Evolutionary conservation across 1,140 invertebrate species (phyloP).

Genomic region (Polypedilum pembai): DNA sequence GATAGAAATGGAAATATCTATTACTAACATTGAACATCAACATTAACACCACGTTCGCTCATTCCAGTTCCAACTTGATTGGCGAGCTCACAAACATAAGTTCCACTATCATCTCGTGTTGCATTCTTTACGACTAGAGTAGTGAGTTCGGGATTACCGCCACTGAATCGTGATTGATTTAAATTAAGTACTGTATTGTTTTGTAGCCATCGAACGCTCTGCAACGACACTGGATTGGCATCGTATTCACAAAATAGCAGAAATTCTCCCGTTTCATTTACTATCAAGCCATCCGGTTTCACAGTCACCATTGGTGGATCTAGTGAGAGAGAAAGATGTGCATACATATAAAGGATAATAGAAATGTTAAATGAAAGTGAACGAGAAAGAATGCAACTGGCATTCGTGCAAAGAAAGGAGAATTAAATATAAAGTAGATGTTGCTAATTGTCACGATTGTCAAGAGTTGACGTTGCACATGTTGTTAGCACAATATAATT

Average conservation of each 20-base stretch:
- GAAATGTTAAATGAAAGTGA: too few species aligned
- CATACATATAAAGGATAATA: too few species aligned
- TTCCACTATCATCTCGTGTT: constrained; percentile 65
- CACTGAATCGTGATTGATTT: constrained; percentile 55
- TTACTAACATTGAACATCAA: constrained; percentile 73
- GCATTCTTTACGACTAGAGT: constrained; percentile 69
- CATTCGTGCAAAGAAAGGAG: too few species aligned
- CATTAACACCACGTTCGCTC: constrained; percentile 59
- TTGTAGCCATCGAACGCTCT: constrained; percentile 68
- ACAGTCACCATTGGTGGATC: constrained; percentile 75
- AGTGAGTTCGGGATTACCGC: constrained; percentile 63
- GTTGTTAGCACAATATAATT: too few species aligned
- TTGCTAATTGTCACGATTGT: too few species aligned
- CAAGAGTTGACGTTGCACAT: too few species aligned
- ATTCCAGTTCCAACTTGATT: constrained; percentile 66
- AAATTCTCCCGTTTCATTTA: constrained; percentile 67
- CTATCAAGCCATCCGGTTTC: constrained; percentile 61
- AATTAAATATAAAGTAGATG: too few species aligned
- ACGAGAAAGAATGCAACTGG: too few species aligned
- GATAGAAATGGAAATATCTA: not conserved
- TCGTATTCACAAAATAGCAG: constrained; percentile 70
- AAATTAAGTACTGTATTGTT: constrained; percentile 33
- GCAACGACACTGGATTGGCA: constrained; percentile 69
- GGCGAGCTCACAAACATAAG: constrained; percentile 68
- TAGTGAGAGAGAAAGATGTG: constrained; percentile 39